These are phyloP conservation scores for Lasioglossum villosulum DNA, from an alignment of 2,888 invertebrate species.

Conservation along the genomic window DNA sequence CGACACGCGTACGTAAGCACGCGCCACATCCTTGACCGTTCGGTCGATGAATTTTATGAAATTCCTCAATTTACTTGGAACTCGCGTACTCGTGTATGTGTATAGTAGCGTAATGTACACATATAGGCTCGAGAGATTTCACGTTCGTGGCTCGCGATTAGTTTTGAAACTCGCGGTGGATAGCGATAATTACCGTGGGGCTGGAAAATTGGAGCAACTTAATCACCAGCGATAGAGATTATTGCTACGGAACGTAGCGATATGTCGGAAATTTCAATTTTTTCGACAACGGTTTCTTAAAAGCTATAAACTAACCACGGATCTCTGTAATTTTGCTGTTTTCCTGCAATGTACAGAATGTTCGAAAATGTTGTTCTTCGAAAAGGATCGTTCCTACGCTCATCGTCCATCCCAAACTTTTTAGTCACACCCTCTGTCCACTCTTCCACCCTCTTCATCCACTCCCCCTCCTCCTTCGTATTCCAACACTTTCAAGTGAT, in stretches of 20 bases:
- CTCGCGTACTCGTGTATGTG: neutral
- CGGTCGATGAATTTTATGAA: neutral
- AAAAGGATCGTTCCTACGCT: too few relatives aligned
- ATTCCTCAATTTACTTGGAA: neutral
- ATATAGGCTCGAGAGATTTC: neutral
- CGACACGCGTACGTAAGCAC: neutral
- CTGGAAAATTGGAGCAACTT: neutral
- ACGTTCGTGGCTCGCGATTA: neutral
- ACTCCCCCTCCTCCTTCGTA: too few relatives aligned
- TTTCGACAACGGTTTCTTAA: neutral
- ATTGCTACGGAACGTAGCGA: neutral
- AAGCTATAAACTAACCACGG: too few relatives aligned
- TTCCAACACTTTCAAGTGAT: too few relatives aligned
- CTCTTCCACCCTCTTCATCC: too few relatives aligned
- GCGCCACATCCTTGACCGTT: neutral
- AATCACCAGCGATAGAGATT: neutral
- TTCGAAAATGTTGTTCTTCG: too few relatives aligned
- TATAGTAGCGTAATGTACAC: too few relatives aligned
- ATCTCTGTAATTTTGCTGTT: too few relatives aligned
- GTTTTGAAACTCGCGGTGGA: neutral
- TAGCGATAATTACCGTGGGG: neutral
- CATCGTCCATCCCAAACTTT: too few relatives aligned
- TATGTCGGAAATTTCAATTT: neutral
- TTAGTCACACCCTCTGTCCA: too few relatives aligned
- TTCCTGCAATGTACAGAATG: too few relatives aligned